These are phyloP conservation scores for Ochropleura plecta DNA, from an alignment of 2,888 invertebrate species.

Conservation along the genomic window DNA sequence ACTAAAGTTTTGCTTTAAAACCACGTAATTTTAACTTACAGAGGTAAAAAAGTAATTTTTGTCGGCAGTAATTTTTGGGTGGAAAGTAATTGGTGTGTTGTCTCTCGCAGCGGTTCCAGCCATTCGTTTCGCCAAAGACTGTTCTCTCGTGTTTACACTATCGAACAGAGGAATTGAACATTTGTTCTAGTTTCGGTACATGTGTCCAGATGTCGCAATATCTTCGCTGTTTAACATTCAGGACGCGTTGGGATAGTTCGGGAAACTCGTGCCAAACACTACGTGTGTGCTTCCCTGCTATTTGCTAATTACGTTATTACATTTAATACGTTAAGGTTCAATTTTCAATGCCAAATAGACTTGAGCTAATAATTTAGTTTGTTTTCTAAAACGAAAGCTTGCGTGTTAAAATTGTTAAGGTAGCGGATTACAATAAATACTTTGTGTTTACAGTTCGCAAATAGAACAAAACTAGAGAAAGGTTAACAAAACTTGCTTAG, in stretches of 20 bases:
- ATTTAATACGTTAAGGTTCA: slow-evolving; percentile 30
- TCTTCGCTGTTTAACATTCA: slow-evolving; percentile 59
- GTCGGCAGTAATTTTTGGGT: slow-evolving; percentile 22
- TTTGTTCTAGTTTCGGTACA: slow-evolving; percentile 46
- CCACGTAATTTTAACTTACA: slow-evolving; percentile 39
- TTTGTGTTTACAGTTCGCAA: slow-evolving; percentile 12
- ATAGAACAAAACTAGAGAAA: slow-evolving; percentile 1
- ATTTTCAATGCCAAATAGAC: slow-evolving; percentile 31
- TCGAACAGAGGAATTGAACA: slow-evolving; percentile 33
- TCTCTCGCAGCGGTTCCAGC: slow-evolving; percentile 32
- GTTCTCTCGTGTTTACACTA: slow-evolving; percentile 40
- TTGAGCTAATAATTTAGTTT: slow-evolving; percentile 19
- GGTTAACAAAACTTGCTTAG: not conserved
- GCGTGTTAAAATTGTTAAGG: not conserved
- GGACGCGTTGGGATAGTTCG: slow-evolving; percentile 64
- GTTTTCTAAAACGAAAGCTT: not conserved
- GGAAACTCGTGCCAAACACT: slow-evolving; percentile 61
- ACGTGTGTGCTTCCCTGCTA: slow-evolving; percentile 37
- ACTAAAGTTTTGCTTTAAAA: slow-evolving; percentile 48
- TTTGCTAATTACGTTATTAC: slow-evolving; percentile 61
- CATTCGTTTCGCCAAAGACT: slow-evolving; percentile 34
- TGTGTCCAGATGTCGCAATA: slow-evolving; percentile 63
- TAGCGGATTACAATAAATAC: not conserved
- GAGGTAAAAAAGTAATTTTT: slow-evolving; percentile 31
- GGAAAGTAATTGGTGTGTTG: slow-evolving; percentile 28